These are phyloP conservation scores for Asobara japonica DNA, from an alignment of 1,140 invertebrate species.

Conservation along the genomic window DNA sequence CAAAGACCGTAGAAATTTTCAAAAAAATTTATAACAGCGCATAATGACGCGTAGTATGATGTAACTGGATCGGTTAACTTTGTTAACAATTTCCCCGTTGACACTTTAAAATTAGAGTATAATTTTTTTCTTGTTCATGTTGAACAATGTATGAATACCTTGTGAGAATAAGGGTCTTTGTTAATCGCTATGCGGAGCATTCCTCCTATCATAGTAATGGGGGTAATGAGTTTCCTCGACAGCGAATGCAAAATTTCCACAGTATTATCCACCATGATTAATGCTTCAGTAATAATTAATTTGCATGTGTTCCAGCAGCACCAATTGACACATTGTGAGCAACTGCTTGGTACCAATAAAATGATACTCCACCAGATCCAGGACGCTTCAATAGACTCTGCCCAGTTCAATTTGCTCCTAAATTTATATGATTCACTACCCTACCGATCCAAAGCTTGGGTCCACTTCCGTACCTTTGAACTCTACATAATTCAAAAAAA, in stretches of 20 bases:
- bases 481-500: no score
- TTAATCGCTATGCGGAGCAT: not conserved
- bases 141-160: conserved; percentile 6
- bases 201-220: conserved; percentile 5
- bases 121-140: not conserved
- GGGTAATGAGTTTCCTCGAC: not conserved
- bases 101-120: not conserved
- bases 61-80: no score
- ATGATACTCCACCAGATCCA: no score
- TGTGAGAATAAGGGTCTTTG: not conserved
- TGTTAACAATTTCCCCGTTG: not conserved
- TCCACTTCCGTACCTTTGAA: no score
- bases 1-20: no score
- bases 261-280: not conserved
- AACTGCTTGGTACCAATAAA: no score
- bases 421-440: no score
- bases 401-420: no score
- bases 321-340: not conserved
- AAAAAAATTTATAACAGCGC: no score
- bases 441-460: no score
- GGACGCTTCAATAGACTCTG: no score
- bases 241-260: not conserved
- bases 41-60: no score
- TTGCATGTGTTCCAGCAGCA: not conserved
- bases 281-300: not conserved